Evolutionary conservation across 2,113 vertebrate species (phyloP).

Genomic region (Sinocyclocheilus rhinocerous): DNA sequence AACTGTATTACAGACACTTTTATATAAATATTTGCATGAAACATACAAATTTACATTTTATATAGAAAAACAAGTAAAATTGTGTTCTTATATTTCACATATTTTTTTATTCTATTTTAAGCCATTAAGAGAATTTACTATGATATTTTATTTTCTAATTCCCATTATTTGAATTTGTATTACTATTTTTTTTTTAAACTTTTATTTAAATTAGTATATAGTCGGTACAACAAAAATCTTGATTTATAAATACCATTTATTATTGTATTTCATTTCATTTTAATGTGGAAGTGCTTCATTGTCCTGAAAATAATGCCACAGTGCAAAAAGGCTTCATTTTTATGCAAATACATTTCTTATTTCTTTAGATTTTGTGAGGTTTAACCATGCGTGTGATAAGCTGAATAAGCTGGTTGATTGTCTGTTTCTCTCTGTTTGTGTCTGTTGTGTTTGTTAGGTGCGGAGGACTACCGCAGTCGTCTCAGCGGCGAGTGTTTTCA

Average conservation of each 20-base stretch:
- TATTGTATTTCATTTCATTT: not conserved
- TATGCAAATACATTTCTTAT: not conserved
- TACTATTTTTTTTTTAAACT: no score
- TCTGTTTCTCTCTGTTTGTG: conserved; percentile 13
- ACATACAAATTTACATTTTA: not conserved
- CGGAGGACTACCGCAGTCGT: conserved; percentile 92
- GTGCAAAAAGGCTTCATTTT: not conserved
- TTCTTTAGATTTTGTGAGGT: not conserved
- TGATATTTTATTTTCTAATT: no score
- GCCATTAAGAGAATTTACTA: no score
- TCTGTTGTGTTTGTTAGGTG: conserved; percentile 73
- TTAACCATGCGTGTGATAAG: not conserved
- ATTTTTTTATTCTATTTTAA: no score
- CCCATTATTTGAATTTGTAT: no score
- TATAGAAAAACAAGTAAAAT: not conserved
- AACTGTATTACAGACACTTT: no score
- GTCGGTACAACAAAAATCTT: not conserved
- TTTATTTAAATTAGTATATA: not conserved
- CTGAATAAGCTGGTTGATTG: not conserved
- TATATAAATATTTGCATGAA: not conserved
- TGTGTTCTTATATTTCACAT: not conserved
- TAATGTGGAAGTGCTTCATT: not conserved
- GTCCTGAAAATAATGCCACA: not conserved
- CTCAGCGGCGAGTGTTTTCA: conserved; percentile 93
- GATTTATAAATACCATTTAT: not conserved